Evolutionary conservation across 1,140 invertebrate genomes (phyloP), one percentile per base, ranked within the genome.

Genomic region (Cydia pomonella): DNA sequence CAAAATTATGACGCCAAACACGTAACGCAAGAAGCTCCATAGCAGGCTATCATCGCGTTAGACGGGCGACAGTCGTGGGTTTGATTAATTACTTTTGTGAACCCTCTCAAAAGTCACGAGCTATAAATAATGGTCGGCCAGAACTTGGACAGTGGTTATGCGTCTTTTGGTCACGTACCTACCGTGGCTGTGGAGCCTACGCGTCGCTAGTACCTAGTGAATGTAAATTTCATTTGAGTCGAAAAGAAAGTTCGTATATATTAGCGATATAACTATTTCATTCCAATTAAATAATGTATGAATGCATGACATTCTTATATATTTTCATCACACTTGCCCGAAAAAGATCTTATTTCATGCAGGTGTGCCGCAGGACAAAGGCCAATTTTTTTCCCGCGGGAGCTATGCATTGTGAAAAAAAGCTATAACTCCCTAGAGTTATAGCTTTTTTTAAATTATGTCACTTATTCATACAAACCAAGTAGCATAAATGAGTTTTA

Each of bases 1-100:
- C 64, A 69, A 66, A 33, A 69, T 69, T 69, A 69, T 69, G 29
- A 69, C 64, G 64, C 64, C 25, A n/a, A 69, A 21, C 64, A 69
- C 64, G 64, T 69, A 69, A 33, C 27, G n/a, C 64, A 69, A 69
- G 64, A 41, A 69, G 64, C 41, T 69, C 64, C 64, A 18, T 66
- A 25, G 63, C 63, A 29, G 25, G 21, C 63, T 29, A 29, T 69
- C 64, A 69, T 23, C 64, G 9, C 16, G 64, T n/a, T 23, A 66
- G n/a, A 69, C 27, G 64, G 29, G 29, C n/a, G 27, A 5, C 16
- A 66, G 64, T 69, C 29, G 64, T 33, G 64, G 29, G 25, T 69
- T 33, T 69, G 64, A 69, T 69, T 69, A 69, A 69, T 69, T 69
- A 69, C 64, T n/a, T 38, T 41, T 18, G 64, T 69, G 64, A 38